Percentiles rank a stretch among this genome's conserved stretches.
Evolutionary conservation across 2,888 invertebrate genomes (phyloP).

Genomic region (Diaperis boleti): DNA sequence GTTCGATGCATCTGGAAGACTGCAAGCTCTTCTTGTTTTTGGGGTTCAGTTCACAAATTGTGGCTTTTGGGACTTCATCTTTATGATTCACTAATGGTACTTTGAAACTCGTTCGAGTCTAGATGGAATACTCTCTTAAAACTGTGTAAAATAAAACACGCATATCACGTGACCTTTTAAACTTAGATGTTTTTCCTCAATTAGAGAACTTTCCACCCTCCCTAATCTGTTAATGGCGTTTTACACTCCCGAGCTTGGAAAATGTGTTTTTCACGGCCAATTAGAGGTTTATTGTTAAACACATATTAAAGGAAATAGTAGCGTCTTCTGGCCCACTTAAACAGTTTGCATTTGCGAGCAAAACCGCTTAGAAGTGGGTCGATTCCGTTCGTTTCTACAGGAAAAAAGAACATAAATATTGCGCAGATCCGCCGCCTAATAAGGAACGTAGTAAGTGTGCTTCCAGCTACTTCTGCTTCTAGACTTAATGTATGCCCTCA

Average conservation of each 20-base stretch:
- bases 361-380: conserved; percentile 15
- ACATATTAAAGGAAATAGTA: conserved; percentile 35
- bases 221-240: conserved; percentile 40
- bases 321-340: conserved; percentile 11
- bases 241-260: conserved; percentile 35
- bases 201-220: conserved; percentile 41
- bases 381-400: conserved; percentile 6
- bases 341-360: conserved; percentile 11
- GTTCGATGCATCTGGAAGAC: too few species aligned
- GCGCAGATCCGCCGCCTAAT: conserved; percentile 28
- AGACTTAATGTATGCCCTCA: conserved; percentile 34
- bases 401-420: conserved; percentile 24
- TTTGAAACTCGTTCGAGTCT: too few species aligned
- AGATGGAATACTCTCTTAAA: too few species aligned
- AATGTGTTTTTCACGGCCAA: conserved; percentile 43
- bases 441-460: conserved; percentile 34
- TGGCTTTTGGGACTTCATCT: too few species aligned
- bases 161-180: conserved; percentile 29
- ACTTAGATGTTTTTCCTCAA: conserved; percentile 33
- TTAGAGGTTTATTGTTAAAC: conserved; percentile 39
- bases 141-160: conserved; percentile 26
- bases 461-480: conserved; percentile 19
- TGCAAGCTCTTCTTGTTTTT: too few species aligned
- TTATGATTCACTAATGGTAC: too few species aligned
- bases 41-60: too few species aligned